A percentile compares a stretch with the other conserved stretches of the same genome.
Evolutionary conservation across 2,888 invertebrate species (phyloP).

Genomic region (Nematopogon swammerdamellus): DNA sequence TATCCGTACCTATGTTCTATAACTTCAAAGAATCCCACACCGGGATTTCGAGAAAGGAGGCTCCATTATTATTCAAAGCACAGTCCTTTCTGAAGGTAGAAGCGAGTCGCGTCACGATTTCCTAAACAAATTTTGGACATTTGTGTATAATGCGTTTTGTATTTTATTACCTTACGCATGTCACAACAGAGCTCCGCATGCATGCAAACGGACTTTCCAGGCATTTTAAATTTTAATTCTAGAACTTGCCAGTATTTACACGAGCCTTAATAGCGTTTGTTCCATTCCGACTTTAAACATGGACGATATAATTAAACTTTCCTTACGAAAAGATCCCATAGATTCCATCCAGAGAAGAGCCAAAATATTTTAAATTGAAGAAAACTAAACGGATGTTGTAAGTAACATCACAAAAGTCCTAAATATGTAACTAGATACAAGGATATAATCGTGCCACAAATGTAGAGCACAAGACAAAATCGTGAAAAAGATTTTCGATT

Average conservation of each 20-base stretch:
- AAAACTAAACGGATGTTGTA: too few relatives aligned
- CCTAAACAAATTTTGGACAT: not conserved
- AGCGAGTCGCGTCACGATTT: not conserved
- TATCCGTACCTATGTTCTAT: not conserved
- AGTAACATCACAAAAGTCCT: too few relatives aligned
- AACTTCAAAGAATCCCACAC: not conserved
- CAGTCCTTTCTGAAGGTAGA: not conserved
- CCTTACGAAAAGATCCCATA: too few relatives aligned
- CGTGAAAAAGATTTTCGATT: not conserved
- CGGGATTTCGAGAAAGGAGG: not conserved
- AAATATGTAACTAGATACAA: too few relatives aligned
- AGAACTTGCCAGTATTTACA: too few relatives aligned
- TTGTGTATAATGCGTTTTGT: not conserved
- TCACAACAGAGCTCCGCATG: not conserved
- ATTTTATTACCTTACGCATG: not conserved
- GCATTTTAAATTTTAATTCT: not conserved
- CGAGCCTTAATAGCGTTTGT: too few relatives aligned
- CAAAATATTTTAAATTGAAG: too few relatives aligned
- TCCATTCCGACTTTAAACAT: too few relatives aligned
- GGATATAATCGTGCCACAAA: too few relatives aligned
- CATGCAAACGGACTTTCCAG: not conserved
- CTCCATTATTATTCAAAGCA: not conserved
- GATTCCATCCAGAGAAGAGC: too few relatives aligned
- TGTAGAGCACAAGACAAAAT: too few relatives aligned
- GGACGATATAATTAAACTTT: too few relatives aligned